phyloP scores from a whole-genome alignment of 2,113 vertebrate genomes.

The Paradoxurus hermaphroditus region DNA sequence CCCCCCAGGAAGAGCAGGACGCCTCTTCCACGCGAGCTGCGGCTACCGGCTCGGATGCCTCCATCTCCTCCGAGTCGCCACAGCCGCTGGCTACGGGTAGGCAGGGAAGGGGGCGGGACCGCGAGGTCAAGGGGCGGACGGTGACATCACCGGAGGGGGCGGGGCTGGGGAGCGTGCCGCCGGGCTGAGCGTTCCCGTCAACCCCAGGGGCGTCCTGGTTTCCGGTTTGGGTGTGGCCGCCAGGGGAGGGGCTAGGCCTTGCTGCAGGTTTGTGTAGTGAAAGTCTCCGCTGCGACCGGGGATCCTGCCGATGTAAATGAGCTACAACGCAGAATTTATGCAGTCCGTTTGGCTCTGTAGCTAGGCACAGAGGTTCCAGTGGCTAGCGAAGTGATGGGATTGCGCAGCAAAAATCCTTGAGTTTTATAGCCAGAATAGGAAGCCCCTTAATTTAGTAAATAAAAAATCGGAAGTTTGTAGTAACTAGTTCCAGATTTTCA shows the following conservation, averaged over 20 bases:
- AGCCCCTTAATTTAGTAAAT: background rate
- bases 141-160: slow-evolving; percentile 33
- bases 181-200: background rate
- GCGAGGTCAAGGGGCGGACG: slow-evolving; percentile 50
- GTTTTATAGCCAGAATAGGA: background rate
- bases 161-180: background rate
- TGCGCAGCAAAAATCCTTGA: background rate
- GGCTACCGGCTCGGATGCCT: rapidly evolving
- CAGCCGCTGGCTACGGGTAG: background rate
- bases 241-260: rapidly evolving
- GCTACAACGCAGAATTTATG: rapidly evolving
- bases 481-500: background rate
- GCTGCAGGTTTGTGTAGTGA: background rate
- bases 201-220: background rate
- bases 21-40: background rate
- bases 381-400: background rate
- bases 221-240: slow-evolving; percentile 53
- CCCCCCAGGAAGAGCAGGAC: slow-evolving; percentile 60
- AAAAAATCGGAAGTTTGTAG: background rate
- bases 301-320: rapidly evolving
- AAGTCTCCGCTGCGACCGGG: rapidly evolving
- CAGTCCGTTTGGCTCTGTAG: background rate
- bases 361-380: rapidly evolving
- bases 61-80: background rate
- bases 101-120: slow-evolving; percentile 16